These are phyloP conservation scores for Clepsis dumicolana DNA, from an alignment of 2,888 invertebrate genomes.

Conservation along the genomic window DNA sequence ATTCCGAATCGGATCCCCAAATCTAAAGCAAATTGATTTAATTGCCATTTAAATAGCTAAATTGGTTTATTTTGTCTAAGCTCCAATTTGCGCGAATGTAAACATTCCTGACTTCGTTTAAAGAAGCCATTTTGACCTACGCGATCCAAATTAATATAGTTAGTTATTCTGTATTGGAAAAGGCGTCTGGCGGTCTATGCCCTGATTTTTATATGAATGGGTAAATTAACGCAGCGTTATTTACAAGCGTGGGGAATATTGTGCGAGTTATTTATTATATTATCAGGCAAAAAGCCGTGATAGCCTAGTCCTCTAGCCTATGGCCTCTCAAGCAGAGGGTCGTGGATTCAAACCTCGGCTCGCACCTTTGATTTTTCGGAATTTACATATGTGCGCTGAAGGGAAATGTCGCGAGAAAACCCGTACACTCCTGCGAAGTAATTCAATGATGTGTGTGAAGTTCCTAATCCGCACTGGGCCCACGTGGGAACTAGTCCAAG, in stretches of 20 bases:
- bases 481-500: too few relatives aligned
- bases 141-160: background rate
- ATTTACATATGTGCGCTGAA: too few relatives aligned
- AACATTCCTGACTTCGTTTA: background rate
- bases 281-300: too few relatives aligned
- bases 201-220: constrained; percentile 1
- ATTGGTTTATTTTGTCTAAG: constrained; percentile 30
- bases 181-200: background rate
- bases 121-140: constrained; percentile 5
- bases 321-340: too few relatives aligned
- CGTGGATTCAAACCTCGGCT: too few relatives aligned
- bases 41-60: constrained; percentile 23
- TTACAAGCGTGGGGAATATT: background rate
- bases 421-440: too few relatives aligned
- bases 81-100: constrained; percentile 5
- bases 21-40: constrained; percentile 20
- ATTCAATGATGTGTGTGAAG: too few relatives aligned
- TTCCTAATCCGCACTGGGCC: too few relatives aligned
- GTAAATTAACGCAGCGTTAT: background rate
- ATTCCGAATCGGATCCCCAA: constrained; percentile 8
- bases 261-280: too few relatives aligned
- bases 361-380: too few relatives aligned
- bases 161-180: constrained; percentile 3
- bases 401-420: too few relatives aligned
- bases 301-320: too few relatives aligned